Evolutionary conservation across 1,140 invertebrate species (phyloP).

Genomic region (Pogonomyrmex californicus): DNA sequence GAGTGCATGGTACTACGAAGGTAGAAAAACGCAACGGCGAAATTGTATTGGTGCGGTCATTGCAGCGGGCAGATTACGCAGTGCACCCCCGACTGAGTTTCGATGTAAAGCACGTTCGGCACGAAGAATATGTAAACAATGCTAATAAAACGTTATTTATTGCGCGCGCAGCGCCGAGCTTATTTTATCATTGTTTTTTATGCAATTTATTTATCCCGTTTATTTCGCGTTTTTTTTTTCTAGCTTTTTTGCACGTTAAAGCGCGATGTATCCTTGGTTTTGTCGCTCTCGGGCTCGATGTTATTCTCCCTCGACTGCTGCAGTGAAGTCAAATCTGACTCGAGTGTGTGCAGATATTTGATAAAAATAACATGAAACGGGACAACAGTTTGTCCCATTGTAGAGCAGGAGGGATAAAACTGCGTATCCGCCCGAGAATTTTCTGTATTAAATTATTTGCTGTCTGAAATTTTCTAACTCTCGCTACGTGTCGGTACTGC

Average conservation of each 20-base stretch:
- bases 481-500: not conserved
- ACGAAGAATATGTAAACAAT: conserved; percentile 65
- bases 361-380: conserved; percentile 49
- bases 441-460: conserved; percentile 31
- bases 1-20: conserved; percentile 19
- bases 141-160: conserved; percentile 66
- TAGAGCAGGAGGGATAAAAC: conserved; percentile 6
- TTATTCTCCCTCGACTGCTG: not conserved
- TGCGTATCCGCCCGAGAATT: not conserved
- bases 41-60: conserved; percentile 42
- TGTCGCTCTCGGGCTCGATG: conserved; percentile 21
- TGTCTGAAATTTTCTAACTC: not conserved
- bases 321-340: conserved; percentile 13
- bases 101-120: conserved; percentile 64
- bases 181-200: conserved; percentile 65
- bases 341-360: conserved; percentile 24
- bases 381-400: not conserved
- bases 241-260: conserved; percentile 37
- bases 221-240: conserved; percentile 31
- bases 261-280: conserved; percentile 50
- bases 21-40: conserved; percentile 57
- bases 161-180: conserved; percentile 51
- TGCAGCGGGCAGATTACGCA: conserved; percentile 51
- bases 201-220: conserved; percentile 60
- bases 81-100: conserved; percentile 37